Percentiles rank a stretch among this genome's conserved stretches.
Conservation (phyloP, 2,888 invertebrate genomes). For the Cheilosia pagana region DNA sequence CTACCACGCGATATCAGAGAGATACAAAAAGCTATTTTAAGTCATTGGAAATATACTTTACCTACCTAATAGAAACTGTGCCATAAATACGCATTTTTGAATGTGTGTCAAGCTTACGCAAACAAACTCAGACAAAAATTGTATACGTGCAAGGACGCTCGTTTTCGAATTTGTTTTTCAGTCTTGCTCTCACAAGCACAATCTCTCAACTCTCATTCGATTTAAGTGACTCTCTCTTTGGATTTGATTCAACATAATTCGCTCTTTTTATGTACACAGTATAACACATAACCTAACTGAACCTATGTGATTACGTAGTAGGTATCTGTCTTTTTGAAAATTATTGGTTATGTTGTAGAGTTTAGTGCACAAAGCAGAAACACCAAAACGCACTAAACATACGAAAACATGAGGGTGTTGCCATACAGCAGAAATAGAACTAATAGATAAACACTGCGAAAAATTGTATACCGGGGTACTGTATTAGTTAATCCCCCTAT, state of each 20-base stretch:
- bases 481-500: no score
- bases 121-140: not conserved
- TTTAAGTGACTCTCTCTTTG: not conserved
- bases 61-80: conserved; percentile 33
- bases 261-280: not conserved
- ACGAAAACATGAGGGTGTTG: no score
- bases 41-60: not conserved
- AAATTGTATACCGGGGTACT: no score
- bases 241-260: conserved; percentile 10
- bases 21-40: conserved; percentile 4
- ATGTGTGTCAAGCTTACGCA: conserved; percentile 44
- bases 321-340: no score
- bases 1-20: conserved; percentile 9
- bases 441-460: no score
- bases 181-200: conserved; percentile 14
- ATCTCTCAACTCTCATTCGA: conserved; percentile 18
- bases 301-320: no score
- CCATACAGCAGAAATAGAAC: no score
- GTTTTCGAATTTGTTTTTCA: conserved; percentile 34
- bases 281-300: no score
- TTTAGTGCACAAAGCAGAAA: no score
- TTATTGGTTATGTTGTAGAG: no score
- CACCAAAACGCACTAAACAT: no score
- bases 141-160: conserved; percentile 75
- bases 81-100: conserved; percentile 25